Conservation (phyloP, 1,140 invertebrate species). For the Ditylenchus dipsaci region DNA sequence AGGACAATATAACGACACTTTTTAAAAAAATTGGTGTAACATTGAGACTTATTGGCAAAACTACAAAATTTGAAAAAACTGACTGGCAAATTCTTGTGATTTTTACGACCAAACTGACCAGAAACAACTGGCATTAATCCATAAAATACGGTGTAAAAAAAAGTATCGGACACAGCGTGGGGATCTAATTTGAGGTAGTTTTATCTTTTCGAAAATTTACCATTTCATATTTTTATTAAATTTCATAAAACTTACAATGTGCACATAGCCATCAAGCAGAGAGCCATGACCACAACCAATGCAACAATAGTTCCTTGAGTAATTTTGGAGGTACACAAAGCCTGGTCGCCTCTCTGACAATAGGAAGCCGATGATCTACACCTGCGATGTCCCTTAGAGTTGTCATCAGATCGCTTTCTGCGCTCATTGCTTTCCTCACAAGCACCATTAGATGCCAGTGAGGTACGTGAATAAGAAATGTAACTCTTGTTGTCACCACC, state of each 20-base stretch:
- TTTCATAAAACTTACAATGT: conserved; percentile 20
- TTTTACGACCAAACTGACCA: too few species aligned
- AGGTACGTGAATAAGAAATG: conserved; percentile 30
- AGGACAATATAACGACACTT: too few species aligned
- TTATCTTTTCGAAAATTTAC: too few species aligned
- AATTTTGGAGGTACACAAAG: conserved; percentile 36
- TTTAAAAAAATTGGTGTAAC: too few species aligned
- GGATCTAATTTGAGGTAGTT: too few species aligned
- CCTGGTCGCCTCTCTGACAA: conserved; percentile 12
- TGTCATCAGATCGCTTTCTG: neutral
- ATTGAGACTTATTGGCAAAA: too few species aligned
- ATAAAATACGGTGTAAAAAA: too few species aligned
- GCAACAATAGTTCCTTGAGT: conserved; percentile 44
- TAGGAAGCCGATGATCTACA: conserved; percentile 25
- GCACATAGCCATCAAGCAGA: conserved; percentile 41
- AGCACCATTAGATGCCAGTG: conserved; percentile 20
- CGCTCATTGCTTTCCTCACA: neutral
- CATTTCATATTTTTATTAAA: too few species aligned
- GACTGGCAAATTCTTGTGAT: too few species aligned
- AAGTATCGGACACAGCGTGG: too few species aligned
- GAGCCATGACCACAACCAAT: conserved; percentile 40
- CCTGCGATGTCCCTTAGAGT: conserved; percentile 11
- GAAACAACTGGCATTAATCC: too few species aligned
- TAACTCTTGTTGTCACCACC: conserved; percentile 12
- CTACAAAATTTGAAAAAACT: too few species aligned